Conservation (phyloP, 2,113 vertebrate genomes). For the Calidris pugnax region DNA sequence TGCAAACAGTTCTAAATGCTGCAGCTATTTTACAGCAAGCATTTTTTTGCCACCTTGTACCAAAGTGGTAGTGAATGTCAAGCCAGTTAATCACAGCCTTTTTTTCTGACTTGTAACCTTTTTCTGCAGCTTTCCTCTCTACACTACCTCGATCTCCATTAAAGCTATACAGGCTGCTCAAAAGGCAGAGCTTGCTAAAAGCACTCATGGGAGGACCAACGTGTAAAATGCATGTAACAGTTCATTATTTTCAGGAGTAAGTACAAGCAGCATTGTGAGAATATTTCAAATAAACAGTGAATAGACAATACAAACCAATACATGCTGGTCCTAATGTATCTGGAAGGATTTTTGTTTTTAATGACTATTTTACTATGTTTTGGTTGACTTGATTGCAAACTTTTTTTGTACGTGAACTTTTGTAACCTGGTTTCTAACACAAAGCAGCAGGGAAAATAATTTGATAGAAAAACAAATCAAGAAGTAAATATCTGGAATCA, state of each 20-base stretch:
- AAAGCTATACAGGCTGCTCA: constrained; percentile 22
- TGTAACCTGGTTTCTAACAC: not conserved
- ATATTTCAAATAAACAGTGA: constrained; percentile 10
- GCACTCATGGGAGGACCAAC: constrained; percentile 37
- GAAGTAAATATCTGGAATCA: not conserved
- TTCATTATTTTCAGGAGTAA: constrained; percentile 54
- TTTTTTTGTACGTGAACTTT: not conserved
- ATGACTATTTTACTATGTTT: not conserved
- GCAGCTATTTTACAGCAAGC: not conserved
- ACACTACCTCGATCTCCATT: constrained; percentile 26
- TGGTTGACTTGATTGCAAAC: not conserved
- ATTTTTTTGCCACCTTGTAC: not conserved
- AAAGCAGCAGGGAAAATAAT: not conserved
- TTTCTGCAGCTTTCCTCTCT: constrained; percentile 42
- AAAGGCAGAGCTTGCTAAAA: constrained; percentile 54
- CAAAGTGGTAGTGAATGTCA: constrained; percentile 56
- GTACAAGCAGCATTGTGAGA: not conserved
- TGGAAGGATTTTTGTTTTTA: not conserved
- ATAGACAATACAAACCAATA: not conserved
- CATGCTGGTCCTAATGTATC: not conserved
- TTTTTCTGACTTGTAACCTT: constrained; percentile 21
- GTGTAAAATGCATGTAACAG: constrained; percentile 44
- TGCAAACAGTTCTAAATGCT: not conserved
- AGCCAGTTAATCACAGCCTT: constrained; percentile 49
- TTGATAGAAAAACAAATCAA: not conserved